Conservation (phyloP, 2,113 vertebrate species). For the Eira barbara region DNA sequence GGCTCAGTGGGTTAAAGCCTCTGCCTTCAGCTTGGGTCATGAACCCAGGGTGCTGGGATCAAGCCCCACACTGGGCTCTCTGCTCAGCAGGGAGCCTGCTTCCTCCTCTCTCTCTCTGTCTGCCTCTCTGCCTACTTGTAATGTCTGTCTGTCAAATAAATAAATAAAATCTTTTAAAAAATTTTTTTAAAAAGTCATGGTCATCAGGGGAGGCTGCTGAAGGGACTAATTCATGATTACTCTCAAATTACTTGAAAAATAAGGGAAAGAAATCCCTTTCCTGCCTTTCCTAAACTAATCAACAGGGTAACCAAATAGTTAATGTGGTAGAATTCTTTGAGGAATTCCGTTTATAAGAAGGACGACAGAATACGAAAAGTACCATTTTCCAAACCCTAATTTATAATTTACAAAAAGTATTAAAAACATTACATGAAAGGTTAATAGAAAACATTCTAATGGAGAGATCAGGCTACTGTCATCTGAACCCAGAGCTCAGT, state of each 20-base stretch:
- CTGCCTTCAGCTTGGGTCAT: too few relatives aligned
- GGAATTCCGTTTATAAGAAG: background rate
- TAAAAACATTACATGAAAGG: background rate
- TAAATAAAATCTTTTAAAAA: too few relatives aligned
- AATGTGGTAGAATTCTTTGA: background rate
- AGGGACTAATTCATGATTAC: background rate
- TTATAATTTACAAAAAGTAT: background rate
- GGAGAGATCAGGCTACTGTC: background rate
- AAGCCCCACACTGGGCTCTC: fast-evolving
- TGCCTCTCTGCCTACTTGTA: too few relatives aligned
- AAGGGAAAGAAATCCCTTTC: background rate
- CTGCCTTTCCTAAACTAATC: background rate
- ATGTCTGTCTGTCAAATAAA: too few relatives aligned
- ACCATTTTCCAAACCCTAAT: background rate
- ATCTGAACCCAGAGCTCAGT: background rate
- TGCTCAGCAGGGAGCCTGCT: too few relatives aligned
- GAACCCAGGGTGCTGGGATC: too few relatives aligned
- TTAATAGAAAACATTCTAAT: background rate
- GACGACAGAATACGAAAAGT: background rate
- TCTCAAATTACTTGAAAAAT: background rate
- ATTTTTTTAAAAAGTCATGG: background rate
- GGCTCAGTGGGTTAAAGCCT: too few relatives aligned
- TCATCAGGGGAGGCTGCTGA: background rate
- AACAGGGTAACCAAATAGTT: background rate
- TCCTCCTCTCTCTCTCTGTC: too few relatives aligned